Percentiles rank a stretch among this genome's conserved stretches.
Conservation (phyloP, 2,888 invertebrate species). For the Sphaerophoria rueppellii region DNA sequence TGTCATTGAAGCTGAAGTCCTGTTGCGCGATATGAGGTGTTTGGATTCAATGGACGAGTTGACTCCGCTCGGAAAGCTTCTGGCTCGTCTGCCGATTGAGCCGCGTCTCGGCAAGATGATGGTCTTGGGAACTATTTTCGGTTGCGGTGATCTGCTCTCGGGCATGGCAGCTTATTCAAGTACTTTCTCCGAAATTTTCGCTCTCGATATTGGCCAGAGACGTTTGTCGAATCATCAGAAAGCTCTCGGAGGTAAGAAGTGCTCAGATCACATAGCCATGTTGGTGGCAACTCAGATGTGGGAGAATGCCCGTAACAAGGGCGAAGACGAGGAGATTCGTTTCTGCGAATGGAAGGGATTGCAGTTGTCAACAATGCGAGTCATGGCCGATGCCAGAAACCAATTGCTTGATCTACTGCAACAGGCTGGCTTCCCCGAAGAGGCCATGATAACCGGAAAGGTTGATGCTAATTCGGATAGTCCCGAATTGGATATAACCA, state of each 20-base stretch:
- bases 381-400: slow-evolving; percentile 95
- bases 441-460: slow-evolving; percentile 88
- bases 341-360: slow-evolving; percentile 97
- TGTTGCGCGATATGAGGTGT: slow-evolving; percentile 93
- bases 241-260: slow-evolving; percentile 92
- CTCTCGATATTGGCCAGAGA: slow-evolving; percentile 88
- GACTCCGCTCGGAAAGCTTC: slow-evolving; percentile 95
- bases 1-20: slow-evolving; percentile 97
- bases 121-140: slow-evolving; percentile 95
- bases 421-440: slow-evolving; percentile 94
- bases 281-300: slow-evolving; percentile 94
- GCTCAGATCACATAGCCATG: slow-evolving; percentile 98
- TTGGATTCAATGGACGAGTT: slow-evolving; percentile 93
- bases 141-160: slow-evolving; percentile 94
- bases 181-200: slow-evolving; percentile 97
- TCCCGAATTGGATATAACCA: slow-evolving; percentile 90
- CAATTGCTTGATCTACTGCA: slow-evolving; percentile 87
- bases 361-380: slow-evolving; percentile 93
- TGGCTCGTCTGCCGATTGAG: slow-evolving; percentile 97
- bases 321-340: slow-evolving; percentile 89
- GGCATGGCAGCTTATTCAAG: slow-evolving; percentile 98
- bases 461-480: slow-evolving; percentile 91
- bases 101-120: slow-evolving; percentile 98
- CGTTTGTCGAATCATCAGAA: slow-evolving; percentile 93
- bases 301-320: slow-evolving; percentile 87